These are phyloP conservation scores for Drosophila eohydei DNA, from an alignment of 2,888 invertebrate species.

Conservation along the genomic window DNA sequence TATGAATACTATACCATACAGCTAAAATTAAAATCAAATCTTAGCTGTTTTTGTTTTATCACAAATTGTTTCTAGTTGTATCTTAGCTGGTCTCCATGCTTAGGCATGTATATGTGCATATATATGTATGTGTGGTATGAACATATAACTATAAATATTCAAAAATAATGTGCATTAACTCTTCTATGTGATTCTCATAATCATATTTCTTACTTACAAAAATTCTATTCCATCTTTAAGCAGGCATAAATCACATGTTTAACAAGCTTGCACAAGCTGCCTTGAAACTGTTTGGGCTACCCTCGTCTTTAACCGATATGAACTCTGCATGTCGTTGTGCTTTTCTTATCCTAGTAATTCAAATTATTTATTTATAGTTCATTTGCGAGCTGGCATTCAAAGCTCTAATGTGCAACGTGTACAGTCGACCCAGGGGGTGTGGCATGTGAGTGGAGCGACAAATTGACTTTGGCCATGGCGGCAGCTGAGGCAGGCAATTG, in stretches of 20 bases:
- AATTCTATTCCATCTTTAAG: neutral
- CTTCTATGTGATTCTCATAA: neutral
- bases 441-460: conserved; percentile 47
- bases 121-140: too few species aligned
- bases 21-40: too few species aligned
- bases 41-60: too few species aligned
- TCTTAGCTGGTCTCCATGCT: too few species aligned
- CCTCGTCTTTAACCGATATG: conserved; percentile 24
- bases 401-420: conserved; percentile 57
- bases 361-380: conserved; percentile 79
- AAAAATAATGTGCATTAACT: too few species aligned
- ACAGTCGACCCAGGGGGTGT: conserved; percentile 9
- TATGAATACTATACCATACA: too few species aligned
- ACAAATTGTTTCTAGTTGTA: too few species aligned
- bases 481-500: conserved; percentile 26
- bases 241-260: too few species aligned
- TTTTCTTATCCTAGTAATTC: conserved; percentile 58
- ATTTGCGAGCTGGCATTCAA: conserved; percentile 74
- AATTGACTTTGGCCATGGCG: conserved; percentile 59
- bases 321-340: conserved; percentile 14
- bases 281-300: neutral
- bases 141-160: too few species aligned
- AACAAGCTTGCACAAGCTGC: too few species aligned
- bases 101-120: too few species aligned
- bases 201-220: neutral